Base-by-base conservation (phyloP, 2,113 vertebrate genomes). In the Tiliqua scincoides region DNA sequence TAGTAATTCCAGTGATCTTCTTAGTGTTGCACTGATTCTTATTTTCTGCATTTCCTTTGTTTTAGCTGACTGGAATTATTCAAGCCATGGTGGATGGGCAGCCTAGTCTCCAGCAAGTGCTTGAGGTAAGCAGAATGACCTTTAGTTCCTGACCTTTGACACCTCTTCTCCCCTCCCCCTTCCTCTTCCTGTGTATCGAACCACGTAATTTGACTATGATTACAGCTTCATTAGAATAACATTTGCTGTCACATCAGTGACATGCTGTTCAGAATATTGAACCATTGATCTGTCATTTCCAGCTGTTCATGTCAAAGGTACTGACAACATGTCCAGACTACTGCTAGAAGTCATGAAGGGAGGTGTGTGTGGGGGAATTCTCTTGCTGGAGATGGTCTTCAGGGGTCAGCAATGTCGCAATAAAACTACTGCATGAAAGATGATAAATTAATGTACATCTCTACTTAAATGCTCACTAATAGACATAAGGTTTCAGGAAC, bases 41-140 rank as follows among this genome's bases (percentile, higher is more conserved):
- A 71, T 85, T 79, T 85, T 91, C 92, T 92, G 2, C 94, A 91
- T 95, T 87, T 95, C 84, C 94, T 92, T 96, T 78, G 11, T 96
- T 96, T 93, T 93, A 97, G 97, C 96, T 97, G 91, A 97, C 96
- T 43, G 97, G 97, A 91, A 97, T 97, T 94, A 97, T 97, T 95
- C 97, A 97, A 95, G 96, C 95, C 91, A 97, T 97, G 97, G 97
- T 97, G 94, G 97, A 97, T 95, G 97, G 97, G 70, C 97, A 97
- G 91, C 97, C 97, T 0, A 97, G 94, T 94, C 95, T 97, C 88
- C 96, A 97, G 94, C 96, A 97, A 96, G 96, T 97, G 93, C 96
- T 97, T 87, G 97, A 97, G 97, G 97, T 98, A 96, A 96, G 96
- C 92, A 86, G 89, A 93, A 82, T 96, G 94, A 96, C 96, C 95